phyloP scores from a whole-genome alignment of 92 coral and sea anemone species.

The Heliopora coerulea region DNA sequence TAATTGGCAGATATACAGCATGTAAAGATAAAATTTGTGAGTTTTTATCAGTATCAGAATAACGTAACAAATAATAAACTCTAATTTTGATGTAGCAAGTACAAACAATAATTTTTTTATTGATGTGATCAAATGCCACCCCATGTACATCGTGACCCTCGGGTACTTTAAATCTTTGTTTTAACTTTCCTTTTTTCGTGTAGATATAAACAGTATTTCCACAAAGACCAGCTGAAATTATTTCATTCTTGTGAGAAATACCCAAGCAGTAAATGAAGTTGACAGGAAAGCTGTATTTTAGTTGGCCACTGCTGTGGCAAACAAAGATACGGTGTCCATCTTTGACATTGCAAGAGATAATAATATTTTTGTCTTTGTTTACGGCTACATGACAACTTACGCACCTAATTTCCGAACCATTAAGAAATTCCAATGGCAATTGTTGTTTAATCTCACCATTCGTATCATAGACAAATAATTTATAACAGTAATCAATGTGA shows the following conservation, averaged over 20 bases:
- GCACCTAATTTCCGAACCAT: background rate
- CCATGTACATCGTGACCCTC: background rate
- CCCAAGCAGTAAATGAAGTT: background rate
- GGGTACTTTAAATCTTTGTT: background rate
- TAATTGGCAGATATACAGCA: too few relatives aligned
- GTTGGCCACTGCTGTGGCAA: background rate
- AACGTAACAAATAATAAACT: too few relatives aligned
- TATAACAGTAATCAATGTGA: too few relatives aligned
- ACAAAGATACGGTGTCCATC: background rate
- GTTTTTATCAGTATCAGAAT: too few relatives aligned
- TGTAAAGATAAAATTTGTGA: too few relatives aligned
- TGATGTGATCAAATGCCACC: constrained; percentile 14
- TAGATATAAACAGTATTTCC: background rate
- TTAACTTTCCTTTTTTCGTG: background rate
- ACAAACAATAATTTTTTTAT: background rate
- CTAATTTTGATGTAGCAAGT: too few relatives aligned
- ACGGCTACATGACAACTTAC: background rate
- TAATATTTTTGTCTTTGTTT: background rate
- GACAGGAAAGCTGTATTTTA: background rate
- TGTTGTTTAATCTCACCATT: background rate
- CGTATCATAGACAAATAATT: background rate
- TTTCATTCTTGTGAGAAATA: too few relatives aligned
- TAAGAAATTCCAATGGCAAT: background rate
- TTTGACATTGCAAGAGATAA: background rate
- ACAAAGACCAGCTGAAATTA: too few relatives aligned